phyloP scores from a whole-genome alignment of 2,113 vertebrate genomes.

The Planiliza haematocheilus region DNA sequence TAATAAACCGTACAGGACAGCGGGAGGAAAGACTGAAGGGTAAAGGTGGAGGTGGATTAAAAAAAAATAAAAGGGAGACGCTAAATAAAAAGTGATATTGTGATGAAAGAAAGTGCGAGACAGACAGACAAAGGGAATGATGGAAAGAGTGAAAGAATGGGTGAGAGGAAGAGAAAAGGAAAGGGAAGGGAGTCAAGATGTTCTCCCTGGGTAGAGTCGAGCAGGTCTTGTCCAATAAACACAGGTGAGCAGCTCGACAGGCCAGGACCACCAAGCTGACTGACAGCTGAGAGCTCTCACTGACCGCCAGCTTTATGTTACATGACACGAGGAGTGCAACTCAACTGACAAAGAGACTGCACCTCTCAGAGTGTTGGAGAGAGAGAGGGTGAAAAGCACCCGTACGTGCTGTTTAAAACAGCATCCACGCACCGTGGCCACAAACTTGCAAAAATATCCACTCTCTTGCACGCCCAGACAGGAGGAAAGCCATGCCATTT shows the following conservation, averaged over 20 bases:
- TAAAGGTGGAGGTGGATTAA: slow-evolving; percentile 54
- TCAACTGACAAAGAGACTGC: slow-evolving; percentile 76
- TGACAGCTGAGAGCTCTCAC: slow-evolving; percentile 85
- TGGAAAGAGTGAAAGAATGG: slow-evolving; percentile 60
- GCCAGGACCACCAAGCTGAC: slow-evolving; percentile 82
- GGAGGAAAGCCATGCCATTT: slow-evolving; percentile 49
- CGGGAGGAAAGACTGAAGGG: slow-evolving; percentile 53
- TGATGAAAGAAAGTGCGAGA: slow-evolving; percentile 64
- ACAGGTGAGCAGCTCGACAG: slow-evolving; percentile 82
- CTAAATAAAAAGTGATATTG: slow-evolving; percentile 68
- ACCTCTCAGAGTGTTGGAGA: slow-evolving; percentile 32
- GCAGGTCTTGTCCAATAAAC: slow-evolving; percentile 83
- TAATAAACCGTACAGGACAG: slow-evolving; percentile 60
- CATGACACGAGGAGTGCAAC: slow-evolving; percentile 85
- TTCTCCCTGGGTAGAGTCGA: slow-evolving; percentile 79
- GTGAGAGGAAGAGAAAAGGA: slow-evolving; percentile 70
- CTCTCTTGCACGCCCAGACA: slow-evolving; percentile 32
- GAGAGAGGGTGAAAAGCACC: slow-evolving; percentile 12
- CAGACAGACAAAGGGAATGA: slow-evolving; percentile 49
- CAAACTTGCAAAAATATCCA: slow-evolving; percentile 53
- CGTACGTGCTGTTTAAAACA: slow-evolving; percentile 45
- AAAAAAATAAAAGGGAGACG: slow-evolving; percentile 62
- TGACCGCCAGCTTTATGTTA: slow-evolving; percentile 86
- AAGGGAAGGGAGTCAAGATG: slow-evolving; percentile 69
- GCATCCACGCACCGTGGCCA: slow-evolving; percentile 46